A percentile compares a stretch with the other conserved stretches of the same genome.
Conservation (phyloP, 2,113 vertebrate genomes). For the Drymodes brunneopygia region DNA sequence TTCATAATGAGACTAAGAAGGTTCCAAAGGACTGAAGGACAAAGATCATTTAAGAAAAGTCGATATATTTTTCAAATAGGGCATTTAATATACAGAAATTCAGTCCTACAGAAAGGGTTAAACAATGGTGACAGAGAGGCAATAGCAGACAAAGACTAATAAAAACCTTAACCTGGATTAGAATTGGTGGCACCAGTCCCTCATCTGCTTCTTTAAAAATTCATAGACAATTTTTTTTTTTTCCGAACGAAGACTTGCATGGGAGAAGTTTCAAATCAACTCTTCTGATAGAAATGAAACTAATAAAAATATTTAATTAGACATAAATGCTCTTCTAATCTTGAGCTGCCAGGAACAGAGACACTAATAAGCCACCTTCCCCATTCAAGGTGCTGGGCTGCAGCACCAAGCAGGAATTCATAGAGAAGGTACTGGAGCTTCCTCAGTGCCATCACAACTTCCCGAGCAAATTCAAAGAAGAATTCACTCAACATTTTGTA, state of each 20-base stretch:
- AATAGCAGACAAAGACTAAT: not conserved
- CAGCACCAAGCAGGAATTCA: not conserved
- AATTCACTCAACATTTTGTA: not conserved
- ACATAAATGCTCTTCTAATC: not conserved
- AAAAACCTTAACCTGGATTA: not conserved
- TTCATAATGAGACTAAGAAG: not conserved
- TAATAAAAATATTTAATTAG: not conserved
- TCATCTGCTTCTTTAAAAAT: not conserved
- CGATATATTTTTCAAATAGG: not conserved
- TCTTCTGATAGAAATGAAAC: not conserved
- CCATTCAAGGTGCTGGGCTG: not conserved
- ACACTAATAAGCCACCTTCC: not conserved
- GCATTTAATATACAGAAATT: not conserved
- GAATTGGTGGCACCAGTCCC: not conserved
- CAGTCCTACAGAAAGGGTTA: not conserved
- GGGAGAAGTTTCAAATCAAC: not conserved
- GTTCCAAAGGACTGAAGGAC: not conserved
- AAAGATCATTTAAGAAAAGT: not conserved
- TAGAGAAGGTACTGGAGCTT: not conserved
- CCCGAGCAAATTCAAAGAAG: rapidly evolving
- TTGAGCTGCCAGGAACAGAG: not conserved
- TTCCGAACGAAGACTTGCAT: not conserved
- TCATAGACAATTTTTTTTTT: not conserved
- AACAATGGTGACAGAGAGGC: not conserved
- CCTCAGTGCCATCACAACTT: not conserved